Conservation (phyloP, 2,113 vertebrate genomes). For the Anthoscopus minutus region DNA sequence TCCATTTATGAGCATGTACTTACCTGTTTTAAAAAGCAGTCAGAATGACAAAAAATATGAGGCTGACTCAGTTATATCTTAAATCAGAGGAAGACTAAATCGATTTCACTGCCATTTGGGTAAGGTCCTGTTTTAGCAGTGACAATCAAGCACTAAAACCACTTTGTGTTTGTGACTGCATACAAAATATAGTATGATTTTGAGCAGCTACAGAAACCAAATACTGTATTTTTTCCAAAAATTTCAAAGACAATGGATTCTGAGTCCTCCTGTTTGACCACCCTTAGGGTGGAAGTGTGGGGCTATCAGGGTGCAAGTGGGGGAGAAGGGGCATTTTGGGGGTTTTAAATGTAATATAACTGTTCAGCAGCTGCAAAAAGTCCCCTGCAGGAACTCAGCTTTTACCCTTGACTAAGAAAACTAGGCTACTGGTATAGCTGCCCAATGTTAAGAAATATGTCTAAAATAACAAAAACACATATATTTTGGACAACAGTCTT, state of each 20-base stretch:
- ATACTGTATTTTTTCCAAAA: not conserved
- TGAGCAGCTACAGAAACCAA: not conserved
- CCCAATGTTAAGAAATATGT: not conserved
- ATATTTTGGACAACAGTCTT: not conserved
- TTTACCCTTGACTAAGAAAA: not conserved
- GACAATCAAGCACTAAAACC: not conserved
- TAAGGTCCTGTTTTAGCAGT: not conserved
- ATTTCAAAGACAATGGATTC: not conserved
- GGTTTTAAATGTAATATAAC: not conserved
- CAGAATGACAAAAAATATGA: not conserved
- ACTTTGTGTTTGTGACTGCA: not conserved
- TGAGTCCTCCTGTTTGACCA: not conserved
- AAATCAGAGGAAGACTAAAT: not conserved
- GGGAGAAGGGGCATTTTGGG: fast-evolving
- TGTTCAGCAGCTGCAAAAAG: not conserved
- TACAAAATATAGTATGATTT: not conserved
- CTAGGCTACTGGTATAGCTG: not conserved
- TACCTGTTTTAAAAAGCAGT: not conserved
- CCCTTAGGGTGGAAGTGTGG: not conserved
- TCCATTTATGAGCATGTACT: not conserved
- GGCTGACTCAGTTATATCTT: not conserved
- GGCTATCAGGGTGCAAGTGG: not conserved
- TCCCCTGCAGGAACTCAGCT: not conserved
- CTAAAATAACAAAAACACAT: not conserved
- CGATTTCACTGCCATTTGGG: not conserved